Evolutionary conservation across 1,140 invertebrate species (phyloP).

Genomic region (Tetranychus urticae): DNA sequence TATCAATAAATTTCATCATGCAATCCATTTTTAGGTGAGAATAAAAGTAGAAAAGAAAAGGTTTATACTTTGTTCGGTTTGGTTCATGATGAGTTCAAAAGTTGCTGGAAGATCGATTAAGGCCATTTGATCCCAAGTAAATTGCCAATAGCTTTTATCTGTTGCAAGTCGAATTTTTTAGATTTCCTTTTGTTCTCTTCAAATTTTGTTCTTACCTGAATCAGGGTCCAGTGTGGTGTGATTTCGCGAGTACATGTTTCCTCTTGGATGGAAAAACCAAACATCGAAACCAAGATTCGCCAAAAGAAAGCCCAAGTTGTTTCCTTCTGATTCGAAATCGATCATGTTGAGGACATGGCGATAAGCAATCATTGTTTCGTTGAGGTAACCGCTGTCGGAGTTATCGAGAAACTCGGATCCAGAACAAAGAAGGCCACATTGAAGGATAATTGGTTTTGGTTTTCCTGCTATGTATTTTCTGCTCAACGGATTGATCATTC

Average conservation of each 20-base stretch:
- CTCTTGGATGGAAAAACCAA: constrained; percentile 19
- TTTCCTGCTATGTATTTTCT: not conserved
- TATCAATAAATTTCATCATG: too few relatives aligned
- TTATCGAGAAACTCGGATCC: constrained; percentile 19
- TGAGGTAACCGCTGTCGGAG: not conserved
- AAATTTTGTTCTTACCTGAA: not conserved
- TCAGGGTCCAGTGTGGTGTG: constrained; percentile 21
- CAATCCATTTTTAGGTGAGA: not conserved
- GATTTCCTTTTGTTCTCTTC: not conserved
- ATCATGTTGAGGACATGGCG: not conserved
- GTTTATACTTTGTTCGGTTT: constrained; percentile 20
- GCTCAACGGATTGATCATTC: constrained; percentile 6
- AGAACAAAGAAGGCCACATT: constrained; percentile 48
- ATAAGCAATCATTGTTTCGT: too few relatives aligned
- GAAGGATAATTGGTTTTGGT: constrained; percentile 27
- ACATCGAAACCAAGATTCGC: constrained; percentile 20
- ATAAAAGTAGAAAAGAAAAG: not conserved
- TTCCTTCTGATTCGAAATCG: not conserved
- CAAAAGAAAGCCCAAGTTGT: constrained; percentile 10
- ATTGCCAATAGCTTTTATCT: constrained; percentile 19
- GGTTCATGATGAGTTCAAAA: constrained; percentile 33
- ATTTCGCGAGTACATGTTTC: constrained; percentile 16
- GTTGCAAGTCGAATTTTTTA: not conserved
- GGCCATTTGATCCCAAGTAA: constrained; percentile 45
- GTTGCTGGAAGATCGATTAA: constrained; percentile 39